Evolutionary conservation across 2,888 invertebrate species (phyloP), one percentile per base, ranked within the genome.

Genomic region (Ophion ellenae): DNA sequence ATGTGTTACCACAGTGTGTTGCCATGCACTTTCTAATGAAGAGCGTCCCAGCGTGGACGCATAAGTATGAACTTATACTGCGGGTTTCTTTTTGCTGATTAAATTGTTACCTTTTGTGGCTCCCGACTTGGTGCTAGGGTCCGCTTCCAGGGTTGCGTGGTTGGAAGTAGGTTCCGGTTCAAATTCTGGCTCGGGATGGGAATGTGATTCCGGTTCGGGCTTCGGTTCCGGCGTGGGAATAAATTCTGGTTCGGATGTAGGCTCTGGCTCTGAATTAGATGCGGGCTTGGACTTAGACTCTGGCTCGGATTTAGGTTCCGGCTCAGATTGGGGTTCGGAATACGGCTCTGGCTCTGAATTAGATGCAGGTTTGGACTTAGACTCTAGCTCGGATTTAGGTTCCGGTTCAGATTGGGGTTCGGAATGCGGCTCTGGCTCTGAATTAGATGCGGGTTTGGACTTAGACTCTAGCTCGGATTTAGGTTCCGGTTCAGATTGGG

Each of bases 141-240:
- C 90, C 11, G 91, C 89, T 84, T 92, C 91, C 67, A 75, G 80
- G 86, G 70, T 87, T 87, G 83, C 81, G 64, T 85, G 82, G 83
- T 85, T 77, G 83, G 86, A 93, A 92, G 94, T 91, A 0, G 94
- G 91, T 88, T 94, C 94, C 1, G 94, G 92, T 81, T 93, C 92
- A 0, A 94, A 93, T 81, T 93, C 94, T 57, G 93, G 88, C 84
- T 90, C 90, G 9, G 93, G 90, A 90, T 89, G 5, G 93, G 90
- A 81, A 92, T 89, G 24, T 6, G 93, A 86, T 70, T 88, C 85
- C 0, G 92, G 89, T 86, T 92, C 91, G 0, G 95, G 94, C 88
- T 94, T 93, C 0, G 95, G 94, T 90, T 95, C 95, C 1, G 96
- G 95, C 87, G 95, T 94, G 0, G 95, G 92, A 89, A 93, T 91